phyloP scores from a whole-genome alignment of 2,888 invertebrate species.

The Odontomyia ornata region DNA sequence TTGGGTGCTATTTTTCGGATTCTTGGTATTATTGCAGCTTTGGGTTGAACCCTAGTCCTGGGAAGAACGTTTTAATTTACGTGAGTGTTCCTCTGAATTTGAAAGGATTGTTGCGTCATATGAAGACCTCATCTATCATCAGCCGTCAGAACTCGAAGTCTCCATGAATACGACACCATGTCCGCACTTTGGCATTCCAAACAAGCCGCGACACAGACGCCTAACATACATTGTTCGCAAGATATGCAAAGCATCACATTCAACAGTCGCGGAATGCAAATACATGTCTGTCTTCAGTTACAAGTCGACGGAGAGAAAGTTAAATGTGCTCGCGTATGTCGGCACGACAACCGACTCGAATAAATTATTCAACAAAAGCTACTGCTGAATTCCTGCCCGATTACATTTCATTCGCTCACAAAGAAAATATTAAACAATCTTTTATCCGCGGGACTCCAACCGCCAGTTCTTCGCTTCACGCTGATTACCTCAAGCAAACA shows the following conservation, averaged over 20 bases:
- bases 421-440: slow-evolving; percentile 9
- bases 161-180: no score
- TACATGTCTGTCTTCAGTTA: neutral
- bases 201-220: neutral
- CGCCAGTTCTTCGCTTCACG: neutral
- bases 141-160: no score
- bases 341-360: neutral
- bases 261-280: neutral
- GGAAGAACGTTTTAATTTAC: no score
- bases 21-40: no score
- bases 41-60: no score
- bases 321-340: neutral
- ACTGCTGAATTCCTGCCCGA: slow-evolving; percentile 13
- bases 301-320: neutral
- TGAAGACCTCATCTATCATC: no score
- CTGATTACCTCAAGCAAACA: slow-evolving; percentile 23
- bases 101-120: no score
- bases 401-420: slow-evolving; percentile 5
- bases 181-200: no score
- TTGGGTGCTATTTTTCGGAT: no score
- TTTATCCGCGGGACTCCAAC: neutral
- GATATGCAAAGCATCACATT: no score
- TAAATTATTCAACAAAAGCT: slow-evolving; percentile 32
- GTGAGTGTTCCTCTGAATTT: no score
- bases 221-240: neutral